Evolutionary conservation across 2,113 vertebrate species (phyloP), one percentile per base, ranked within the genome.

Genomic region (Lethenteron camtschaticum): DNA sequence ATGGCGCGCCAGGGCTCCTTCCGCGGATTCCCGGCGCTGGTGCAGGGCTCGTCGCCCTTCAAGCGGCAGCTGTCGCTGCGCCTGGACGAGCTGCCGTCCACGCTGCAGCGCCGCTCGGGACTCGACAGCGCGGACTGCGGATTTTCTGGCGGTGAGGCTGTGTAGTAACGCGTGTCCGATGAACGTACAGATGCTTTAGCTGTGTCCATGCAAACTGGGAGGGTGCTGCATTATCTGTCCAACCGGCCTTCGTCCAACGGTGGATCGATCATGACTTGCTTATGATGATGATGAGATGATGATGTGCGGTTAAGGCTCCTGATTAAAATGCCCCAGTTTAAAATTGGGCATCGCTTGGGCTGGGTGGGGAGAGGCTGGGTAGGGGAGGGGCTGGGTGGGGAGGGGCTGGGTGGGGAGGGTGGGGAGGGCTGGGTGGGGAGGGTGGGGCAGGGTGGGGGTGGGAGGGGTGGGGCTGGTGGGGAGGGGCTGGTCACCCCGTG

Each of bases 41-140:
- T 87, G 76, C 84, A 86, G 82, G 90, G 87, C 77, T 90, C 90
- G 78, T 92, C 89, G 0, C 89, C 89, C 10, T 92, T 92, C 76
- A 92, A 92, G 77, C 79, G 88, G 55, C 89, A 92, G 78, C 84
- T 92, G 76, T 91, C 88, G 9, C 81, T 92, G 10, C 80, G 88
- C 20, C 84, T 92, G 71, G 90, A 89, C 8, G 89, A 92, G 76
- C 84, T 92, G 74, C 89, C 89, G 0, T 92, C 89, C 71, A 92
- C 86, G 0, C 78, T 92, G 74, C 88, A 92, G 75, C 84, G 88
- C 73, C 18, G 12, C 57, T 24, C 10, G 12, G 12, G 12, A 55
- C 18, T 9, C 57, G 9, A 66, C 56, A 56, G 56, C 13, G 56
- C 12, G 9, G 16, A 56, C 20, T 55, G 55, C 68, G 69, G 68